A percentile compares a stretch with the other conserved stretches of the same genome.
These are phyloP conservation scores for Synchiropus splendidus DNA, from an alignment of 2,113 vertebrate genomes.

Conservation along the genomic window DNA sequence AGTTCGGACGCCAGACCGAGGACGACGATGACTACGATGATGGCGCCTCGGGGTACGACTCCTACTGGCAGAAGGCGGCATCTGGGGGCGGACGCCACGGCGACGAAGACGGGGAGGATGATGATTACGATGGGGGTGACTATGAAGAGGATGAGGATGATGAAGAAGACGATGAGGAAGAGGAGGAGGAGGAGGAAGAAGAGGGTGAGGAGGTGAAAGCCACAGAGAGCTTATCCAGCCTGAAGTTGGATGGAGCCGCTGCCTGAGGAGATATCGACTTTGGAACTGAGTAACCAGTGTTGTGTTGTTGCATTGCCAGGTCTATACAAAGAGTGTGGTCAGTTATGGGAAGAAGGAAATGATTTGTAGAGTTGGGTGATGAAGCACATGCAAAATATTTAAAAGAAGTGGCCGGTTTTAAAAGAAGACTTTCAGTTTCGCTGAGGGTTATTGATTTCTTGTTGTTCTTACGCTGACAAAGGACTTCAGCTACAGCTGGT, in stretches of 20 bases:
- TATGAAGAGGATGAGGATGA: conserved; percentile 74
- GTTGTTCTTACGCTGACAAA: no score
- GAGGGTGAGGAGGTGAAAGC: conserved; percentile 51
- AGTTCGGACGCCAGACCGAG: conserved; percentile 86
- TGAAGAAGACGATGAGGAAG: conserved; percentile 77
- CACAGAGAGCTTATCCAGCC: conserved; percentile 64
- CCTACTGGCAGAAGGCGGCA: conserved; percentile 83
- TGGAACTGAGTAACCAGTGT: no score
- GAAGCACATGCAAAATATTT: no score
- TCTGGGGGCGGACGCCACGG: conserved; percentile 34
- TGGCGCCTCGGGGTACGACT: conserved; percentile 81
- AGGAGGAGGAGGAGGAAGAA: conserved; percentile 72
- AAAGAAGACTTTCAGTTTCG: no score
- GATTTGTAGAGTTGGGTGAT: no score
- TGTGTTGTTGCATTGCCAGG: no score
- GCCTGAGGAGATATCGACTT: conserved; percentile 48
- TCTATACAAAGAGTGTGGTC: no score
- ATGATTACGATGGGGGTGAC: conserved; percentile 65
- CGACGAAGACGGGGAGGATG: conserved; percentile 42
- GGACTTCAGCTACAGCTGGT: no score
- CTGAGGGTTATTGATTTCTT: no score
- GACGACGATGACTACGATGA: conserved; percentile 56
- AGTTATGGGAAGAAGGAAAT: no score
- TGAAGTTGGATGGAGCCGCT: conserved; percentile 77
- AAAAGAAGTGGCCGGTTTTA: no score